phyloP scores from a whole-genome alignment of 2,888 invertebrate genomes.

The Eugnorisma glareosa region DNA sequence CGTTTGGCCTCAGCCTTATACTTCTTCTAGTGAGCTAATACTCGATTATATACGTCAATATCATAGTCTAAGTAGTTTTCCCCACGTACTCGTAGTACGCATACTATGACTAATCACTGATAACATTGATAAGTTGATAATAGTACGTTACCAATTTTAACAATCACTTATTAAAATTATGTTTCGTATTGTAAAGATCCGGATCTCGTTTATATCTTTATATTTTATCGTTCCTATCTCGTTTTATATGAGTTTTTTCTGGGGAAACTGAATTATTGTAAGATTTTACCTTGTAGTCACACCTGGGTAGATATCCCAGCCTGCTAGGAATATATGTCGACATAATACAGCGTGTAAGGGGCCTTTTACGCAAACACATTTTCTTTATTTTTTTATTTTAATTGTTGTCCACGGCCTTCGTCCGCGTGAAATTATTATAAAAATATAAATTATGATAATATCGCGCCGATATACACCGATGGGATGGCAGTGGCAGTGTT shows the following conservation, averaged over 20 bases:
- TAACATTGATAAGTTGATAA: constrained; percentile 11
- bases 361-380: too few species aligned
- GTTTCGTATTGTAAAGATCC: constrained; percentile 28
- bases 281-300: constrained; percentile 4
- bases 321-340: not conserved
- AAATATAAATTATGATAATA: too few species aligned
- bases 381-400: too few species aligned
- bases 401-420: too few species aligned
- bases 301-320: not conserved
- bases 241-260: not conserved
- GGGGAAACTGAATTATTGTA: not conserved
- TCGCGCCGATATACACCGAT: too few species aligned
- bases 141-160: constrained; percentile 25
- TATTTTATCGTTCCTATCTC: constrained; percentile 13
- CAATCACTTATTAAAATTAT: constrained; percentile 20
- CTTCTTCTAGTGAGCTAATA: not conserved
- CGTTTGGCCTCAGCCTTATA: too few species aligned
- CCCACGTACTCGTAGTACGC: constrained; percentile 6
- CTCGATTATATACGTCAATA: not conserved
- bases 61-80: constrained; percentile 7
- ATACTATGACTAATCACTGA: constrained; percentile 20
- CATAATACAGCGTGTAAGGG: too few species aligned
- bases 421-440: too few species aligned
- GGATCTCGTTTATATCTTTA: constrained; percentile 8
- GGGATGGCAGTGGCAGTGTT: too few species aligned